Conservation (phyloP, 2,113 vertebrate genomes). For the Ctenomys sociabilis region DNA sequence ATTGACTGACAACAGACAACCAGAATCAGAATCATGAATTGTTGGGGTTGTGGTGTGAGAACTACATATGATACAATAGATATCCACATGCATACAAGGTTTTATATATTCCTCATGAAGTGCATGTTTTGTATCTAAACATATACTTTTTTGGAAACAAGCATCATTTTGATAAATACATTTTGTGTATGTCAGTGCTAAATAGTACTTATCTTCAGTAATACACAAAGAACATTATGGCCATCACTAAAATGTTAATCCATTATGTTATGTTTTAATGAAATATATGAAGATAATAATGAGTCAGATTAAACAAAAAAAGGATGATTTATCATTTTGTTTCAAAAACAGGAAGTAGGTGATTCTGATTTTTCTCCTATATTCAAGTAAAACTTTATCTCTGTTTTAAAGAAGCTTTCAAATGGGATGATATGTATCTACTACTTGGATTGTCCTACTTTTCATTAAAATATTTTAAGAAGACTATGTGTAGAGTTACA, state of each 20-base stretch:
- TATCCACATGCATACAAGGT: neutral
- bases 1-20: neutral
- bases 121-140: neutral
- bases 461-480: conserved; percentile 19
- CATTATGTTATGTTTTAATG: neutral
- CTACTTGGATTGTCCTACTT: neutral
- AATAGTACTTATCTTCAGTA: neutral
- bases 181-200: neutral
- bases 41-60: neutral
- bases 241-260: neutral
- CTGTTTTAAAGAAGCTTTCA: neutral
- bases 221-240: neutral
- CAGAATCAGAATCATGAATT: neutral
- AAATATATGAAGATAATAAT: neutral
- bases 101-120: neutral
- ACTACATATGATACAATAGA: neutral
- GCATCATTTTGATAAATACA: neutral
- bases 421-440: neutral
- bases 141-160: neutral
- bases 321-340: neutral
- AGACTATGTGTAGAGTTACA: neutral
- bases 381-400: neutral
- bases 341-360: neutral
- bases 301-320: neutral
- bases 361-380: neutral